A percentile compares a stretch with the other conserved stretches of the same genome.
Evolutionary conservation across 2,888 invertebrate species (phyloP).

Genomic region (Noctua fimbriata): DNA sequence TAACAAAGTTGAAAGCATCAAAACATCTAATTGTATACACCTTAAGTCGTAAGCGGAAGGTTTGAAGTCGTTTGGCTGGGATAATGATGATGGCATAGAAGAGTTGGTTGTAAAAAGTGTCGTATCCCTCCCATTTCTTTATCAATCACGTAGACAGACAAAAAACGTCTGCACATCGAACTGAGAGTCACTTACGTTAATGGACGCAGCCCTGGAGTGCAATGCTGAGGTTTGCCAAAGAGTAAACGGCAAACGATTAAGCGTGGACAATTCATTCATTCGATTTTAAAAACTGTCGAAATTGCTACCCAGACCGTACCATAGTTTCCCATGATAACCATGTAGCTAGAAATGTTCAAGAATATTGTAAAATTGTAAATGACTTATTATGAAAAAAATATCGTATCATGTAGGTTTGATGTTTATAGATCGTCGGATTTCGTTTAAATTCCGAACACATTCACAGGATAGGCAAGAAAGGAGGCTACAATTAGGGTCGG

Average conservation of each 20-base stretch:
- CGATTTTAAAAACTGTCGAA: background rate
- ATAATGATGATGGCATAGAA: constrained; percentile 45
- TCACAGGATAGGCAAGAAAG: too few species aligned
- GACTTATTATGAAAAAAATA: too few species aligned
- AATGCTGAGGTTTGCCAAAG: constrained; percentile 73
- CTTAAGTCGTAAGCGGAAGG: constrained; percentile 47
- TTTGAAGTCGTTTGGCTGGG: constrained; percentile 43
- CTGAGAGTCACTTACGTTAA: constrained; percentile 88
- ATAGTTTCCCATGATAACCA: background rate
- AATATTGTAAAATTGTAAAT: too few species aligned
- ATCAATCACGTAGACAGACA: constrained; percentile 88
- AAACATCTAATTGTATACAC: background rate
- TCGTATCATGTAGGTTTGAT: too few species aligned
- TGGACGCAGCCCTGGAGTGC: constrained; percentile 79
- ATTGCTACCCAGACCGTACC: background rate
- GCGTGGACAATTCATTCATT: background rate
- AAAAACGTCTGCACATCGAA: constrained; percentile 86
- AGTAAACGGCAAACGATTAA: constrained; percentile 51
- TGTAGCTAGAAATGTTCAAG: background rate
- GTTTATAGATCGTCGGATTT: too few species aligned
- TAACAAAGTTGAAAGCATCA: constrained; percentile 40
- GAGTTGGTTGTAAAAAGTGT: constrained; percentile 77
- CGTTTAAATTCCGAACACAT: too few species aligned
- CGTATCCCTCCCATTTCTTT: constrained; percentile 86
- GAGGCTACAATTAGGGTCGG: too few species aligned